These are phyloP conservation scores for Crocuta crocuta DNA, from an alignment of 2,113 vertebrate genomes.

Conservation along the genomic window DNA sequence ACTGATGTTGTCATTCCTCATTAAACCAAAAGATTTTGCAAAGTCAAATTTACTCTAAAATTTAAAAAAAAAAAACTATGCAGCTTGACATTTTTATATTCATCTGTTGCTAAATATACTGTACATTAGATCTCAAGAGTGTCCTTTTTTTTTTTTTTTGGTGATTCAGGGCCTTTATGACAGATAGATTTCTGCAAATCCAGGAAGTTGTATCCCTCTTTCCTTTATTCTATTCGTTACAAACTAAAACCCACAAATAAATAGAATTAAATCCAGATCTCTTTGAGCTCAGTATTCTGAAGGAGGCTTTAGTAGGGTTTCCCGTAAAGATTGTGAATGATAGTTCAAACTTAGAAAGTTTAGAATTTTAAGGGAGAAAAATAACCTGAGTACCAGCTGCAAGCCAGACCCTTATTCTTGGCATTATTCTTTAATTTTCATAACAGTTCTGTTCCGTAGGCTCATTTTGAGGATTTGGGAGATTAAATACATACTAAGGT, in stretches of 20 bases:
- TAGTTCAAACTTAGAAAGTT: background rate
- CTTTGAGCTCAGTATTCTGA: background rate
- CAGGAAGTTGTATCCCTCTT: background rate
- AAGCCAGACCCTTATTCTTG: background rate
- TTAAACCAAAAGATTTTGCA: too few relatives aligned
- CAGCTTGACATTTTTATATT: background rate
- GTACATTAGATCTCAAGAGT: background rate
- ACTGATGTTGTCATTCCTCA: background rate
- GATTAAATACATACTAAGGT: background rate
- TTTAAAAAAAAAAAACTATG: background rate
- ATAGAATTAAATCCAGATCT: background rate
- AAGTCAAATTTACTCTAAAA: too few relatives aligned
- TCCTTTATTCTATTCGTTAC: background rate
- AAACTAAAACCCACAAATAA: background rate
- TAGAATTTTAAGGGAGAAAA: background rate
- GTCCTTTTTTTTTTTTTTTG: background rate
- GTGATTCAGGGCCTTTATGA: background rate
- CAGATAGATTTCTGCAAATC: background rate
- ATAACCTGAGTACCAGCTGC: background rate
- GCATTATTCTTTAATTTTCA: background rate
- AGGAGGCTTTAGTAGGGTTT: constrained; percentile 3
- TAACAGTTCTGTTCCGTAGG: background rate
- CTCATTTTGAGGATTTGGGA: background rate
- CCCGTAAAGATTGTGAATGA: constrained; percentile 1
- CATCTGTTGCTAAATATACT: background rate